Evolutionary conservation across 2,888 invertebrate species (phyloP).

Genomic region (Blastobasis adustella): DNA sequence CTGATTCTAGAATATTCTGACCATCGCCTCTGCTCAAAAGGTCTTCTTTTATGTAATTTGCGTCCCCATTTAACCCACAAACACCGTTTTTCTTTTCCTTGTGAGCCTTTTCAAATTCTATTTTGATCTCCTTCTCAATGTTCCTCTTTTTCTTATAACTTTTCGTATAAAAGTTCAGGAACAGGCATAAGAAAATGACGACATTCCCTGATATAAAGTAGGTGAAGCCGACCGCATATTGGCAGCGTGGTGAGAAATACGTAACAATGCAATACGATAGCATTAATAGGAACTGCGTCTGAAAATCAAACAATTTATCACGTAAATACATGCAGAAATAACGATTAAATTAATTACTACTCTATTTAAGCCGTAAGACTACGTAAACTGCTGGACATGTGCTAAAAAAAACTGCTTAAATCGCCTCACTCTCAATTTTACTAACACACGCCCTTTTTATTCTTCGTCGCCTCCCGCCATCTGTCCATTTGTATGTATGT

Average conservation of each 20-base stretch:
- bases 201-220: constrained; percentile 73
- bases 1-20: constrained; percentile 29
- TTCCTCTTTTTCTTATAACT: constrained; percentile 64
- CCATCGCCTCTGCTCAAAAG: constrained; percentile 30
- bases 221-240: constrained; percentile 75
- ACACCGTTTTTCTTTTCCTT: constrained; percentile 30
- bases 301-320: constrained; percentile 21
- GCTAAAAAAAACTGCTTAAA: no score
- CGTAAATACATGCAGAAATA: no score
- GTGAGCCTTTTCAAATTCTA: constrained; percentile 27
- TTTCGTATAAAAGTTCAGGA: constrained; percentile 78
- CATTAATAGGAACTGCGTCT: constrained; percentile 81
- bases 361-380: no score
- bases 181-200: constrained; percentile 77
- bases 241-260: constrained; percentile 74
- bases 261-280: constrained; percentile 75
- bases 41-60: constrained; percentile 27
- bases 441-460: no score
- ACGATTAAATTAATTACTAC: no score
- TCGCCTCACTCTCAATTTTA: no score
- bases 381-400: no score
- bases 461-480: no score
- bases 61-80: constrained; percentile 21
- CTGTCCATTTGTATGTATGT: no score
- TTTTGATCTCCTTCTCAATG: constrained; percentile 33